Conservation (phyloP, 2,888 invertebrate species). For the Sceliomorpha sp. region DNA sequence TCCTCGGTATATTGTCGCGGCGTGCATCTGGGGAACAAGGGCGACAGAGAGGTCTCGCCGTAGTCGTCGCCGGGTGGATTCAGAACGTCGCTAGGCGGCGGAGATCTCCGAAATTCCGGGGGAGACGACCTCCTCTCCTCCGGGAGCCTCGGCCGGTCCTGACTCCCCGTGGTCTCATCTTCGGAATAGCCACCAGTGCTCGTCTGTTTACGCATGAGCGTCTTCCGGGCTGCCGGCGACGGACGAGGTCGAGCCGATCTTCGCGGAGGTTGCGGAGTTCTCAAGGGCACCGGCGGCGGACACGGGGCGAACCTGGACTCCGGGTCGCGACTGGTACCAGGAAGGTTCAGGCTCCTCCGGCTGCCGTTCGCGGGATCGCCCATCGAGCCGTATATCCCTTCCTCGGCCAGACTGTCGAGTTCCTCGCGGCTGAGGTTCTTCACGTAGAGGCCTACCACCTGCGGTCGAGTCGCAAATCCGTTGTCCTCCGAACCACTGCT, state of each 20-base stretch:
- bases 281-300: conserved; percentile 60
- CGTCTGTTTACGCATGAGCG: background rate
- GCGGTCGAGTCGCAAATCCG: conserved; percentile 66
- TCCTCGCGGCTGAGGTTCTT: conserved; percentile 70
- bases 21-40: conserved; percentile 59
- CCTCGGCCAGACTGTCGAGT: conserved; percentile 65
- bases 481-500: conserved; percentile 76
- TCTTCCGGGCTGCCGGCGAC: conserved; percentile 9
- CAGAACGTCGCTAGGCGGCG: conserved; percentile 13
- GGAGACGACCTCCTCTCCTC: conserved; percentile 20
- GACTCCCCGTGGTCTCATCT: conserved; percentile 26
- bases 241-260: conserved; percentile 31
- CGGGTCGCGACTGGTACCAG: conserved; percentile 53
- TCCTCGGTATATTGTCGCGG: conserved; percentile 39
- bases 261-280: conserved; percentile 67
- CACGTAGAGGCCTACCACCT: conserved; percentile 64
- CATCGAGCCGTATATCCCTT: conserved; percentile 66
- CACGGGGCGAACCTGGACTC: conserved; percentile 53
- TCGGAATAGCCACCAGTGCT: conserved; percentile 9
- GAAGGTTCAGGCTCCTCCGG: conserved; percentile 66
- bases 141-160: too few relatives aligned
- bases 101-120: background rate
- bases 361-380: conserved; percentile 64
- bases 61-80: conserved; percentile 40
- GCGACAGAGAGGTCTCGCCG: conserved; percentile 46